Evolutionary conservation across 2,888 invertebrate genomes (phyloP).

Genomic region (Acronicta aceris): DNA sequence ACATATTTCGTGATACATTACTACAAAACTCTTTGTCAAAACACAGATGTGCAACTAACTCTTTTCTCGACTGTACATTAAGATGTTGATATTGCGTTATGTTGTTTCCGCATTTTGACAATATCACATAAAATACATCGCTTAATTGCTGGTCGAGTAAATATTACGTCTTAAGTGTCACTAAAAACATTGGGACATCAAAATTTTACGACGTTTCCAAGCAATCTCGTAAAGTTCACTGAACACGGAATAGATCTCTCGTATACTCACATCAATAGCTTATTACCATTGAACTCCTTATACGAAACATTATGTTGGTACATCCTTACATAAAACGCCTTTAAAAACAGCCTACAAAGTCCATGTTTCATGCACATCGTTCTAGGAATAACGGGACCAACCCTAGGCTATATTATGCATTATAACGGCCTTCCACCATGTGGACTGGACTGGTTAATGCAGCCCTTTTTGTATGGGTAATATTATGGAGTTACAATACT

Average conservation of each 20-base stretch:
- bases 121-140: neutral
- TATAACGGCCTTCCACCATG: conserved; percentile 51
- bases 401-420: conserved; percentile 54
- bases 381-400: conserved; percentile 54
- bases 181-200: neutral
- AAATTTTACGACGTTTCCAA: neutral
- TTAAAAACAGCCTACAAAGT: conserved; percentile 33
- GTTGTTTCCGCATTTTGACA: no score
- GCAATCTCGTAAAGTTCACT: neutral
- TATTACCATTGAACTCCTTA: conserved; percentile 13
- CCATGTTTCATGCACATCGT: conserved; percentile 55
- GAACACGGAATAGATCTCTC: neutral
- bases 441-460: conserved; percentile 34
- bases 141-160: neutral
- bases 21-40: no score
- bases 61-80: no score
- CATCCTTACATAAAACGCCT: conserved; percentile 28
- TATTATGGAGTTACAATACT: conserved; percentile 15
- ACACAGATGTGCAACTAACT: no score
- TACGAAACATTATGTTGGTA: conserved; percentile 10
- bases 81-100: no score
- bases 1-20: no score
- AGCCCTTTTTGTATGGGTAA: conserved; percentile 32
- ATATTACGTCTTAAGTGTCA: neutral
- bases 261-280: neutral